Conservation (phyloP, 2,888 invertebrate species). For the Scotopteryx bipunctaria region DNA sequence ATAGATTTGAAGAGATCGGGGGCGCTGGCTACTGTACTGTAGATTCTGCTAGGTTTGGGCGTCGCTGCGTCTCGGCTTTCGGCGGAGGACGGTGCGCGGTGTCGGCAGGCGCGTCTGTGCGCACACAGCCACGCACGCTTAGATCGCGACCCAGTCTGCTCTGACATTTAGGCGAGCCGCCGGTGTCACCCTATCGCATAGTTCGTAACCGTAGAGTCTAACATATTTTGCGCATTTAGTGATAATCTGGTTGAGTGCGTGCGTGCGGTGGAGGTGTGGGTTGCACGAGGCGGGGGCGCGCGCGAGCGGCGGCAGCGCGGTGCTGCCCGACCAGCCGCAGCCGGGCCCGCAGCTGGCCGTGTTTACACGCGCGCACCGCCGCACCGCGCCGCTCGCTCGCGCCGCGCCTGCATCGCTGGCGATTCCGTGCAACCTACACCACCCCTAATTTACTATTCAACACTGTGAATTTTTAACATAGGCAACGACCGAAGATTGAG, state of each 20-base stretch:
- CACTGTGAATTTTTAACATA: constrained; percentile 78
- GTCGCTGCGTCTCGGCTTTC: constrained; percentile 81
- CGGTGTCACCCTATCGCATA: constrained; percentile 67
- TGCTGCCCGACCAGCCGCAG: constrained; percentile 48
- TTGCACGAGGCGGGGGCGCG: constrained; percentile 12
- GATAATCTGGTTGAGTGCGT: constrained; percentile 37
- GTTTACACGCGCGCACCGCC: constrained; percentile 74
- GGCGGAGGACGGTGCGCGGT: constrained; percentile 70
- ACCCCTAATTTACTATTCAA: constrained; percentile 77
- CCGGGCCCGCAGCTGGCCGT: constrained; percentile 71
- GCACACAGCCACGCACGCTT: constrained; percentile 77
- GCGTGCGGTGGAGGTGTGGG: constrained; percentile 31
- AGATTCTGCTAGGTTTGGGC: constrained; percentile 75
- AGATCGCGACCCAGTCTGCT: constrained; percentile 79
- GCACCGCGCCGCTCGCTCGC: constrained; percentile 50
- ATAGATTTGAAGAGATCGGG: constrained; percentile 45
- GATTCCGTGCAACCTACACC: constrained; percentile 68
- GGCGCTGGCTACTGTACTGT: constrained; percentile 71
- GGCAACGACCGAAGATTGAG: constrained; percentile 73
- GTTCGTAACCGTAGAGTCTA: constrained; percentile 56
- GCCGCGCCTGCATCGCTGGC: constrained; percentile 44
- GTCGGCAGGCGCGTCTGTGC: constrained; percentile 66
- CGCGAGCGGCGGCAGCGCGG: constrained; percentile 28
- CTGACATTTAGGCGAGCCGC: constrained; percentile 76
- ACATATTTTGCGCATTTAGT: constrained; percentile 68